Conservation (phyloP, 2,797 vertebrate genomes). For the Zalophus californianus region DNA sequence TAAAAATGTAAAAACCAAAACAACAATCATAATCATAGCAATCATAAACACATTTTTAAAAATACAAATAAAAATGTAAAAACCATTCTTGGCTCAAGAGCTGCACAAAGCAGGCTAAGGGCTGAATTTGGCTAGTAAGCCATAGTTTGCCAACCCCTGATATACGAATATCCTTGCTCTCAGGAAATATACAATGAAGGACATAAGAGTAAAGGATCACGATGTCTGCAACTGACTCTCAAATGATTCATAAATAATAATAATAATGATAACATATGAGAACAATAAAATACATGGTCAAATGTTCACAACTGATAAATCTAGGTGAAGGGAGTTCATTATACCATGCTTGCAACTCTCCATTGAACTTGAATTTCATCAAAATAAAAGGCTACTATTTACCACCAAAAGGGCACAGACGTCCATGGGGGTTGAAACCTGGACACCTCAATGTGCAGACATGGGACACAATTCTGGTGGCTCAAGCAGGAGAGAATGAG, state of each 20-base stretch:
- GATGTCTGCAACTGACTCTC: background rate
- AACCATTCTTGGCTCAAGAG: background rate
- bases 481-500: background rate
- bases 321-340: background rate
- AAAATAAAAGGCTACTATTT: background rate
- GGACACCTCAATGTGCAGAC: background rate
- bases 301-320: background rate
- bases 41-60: background rate
- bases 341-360: background rate
- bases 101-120: background rate
- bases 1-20: constrained; percentile 33
- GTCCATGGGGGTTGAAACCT: background rate
- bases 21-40: background rate
- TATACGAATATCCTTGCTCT: background rate
- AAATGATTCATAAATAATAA: constrained; percentile 35
- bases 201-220: background rate
- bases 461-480: background rate
- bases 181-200: background rate
- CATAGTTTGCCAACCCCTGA: background rate
- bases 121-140: background rate
- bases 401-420: background rate
- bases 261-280: background rate
- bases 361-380: constrained; percentile 4
- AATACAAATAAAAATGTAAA: constrained; percentile 35
- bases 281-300: background rate